Evolutionary conservation across 2,888 invertebrate genomes (phyloP), one percentile per base, ranked within the genome.

Genomic region (Heliconius hortense): DNA sequence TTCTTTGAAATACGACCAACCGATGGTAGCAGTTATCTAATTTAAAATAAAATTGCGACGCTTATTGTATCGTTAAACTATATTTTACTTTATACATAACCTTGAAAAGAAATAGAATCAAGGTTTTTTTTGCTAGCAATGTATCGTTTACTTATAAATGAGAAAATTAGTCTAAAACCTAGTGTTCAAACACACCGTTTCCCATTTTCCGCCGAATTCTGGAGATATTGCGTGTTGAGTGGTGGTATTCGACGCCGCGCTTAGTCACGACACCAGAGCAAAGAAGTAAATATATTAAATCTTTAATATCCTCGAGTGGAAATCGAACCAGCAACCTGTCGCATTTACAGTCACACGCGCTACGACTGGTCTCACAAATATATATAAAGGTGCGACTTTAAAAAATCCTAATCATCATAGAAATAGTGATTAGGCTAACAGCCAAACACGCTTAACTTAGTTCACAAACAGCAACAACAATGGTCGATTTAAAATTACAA

Each of bases 401-500:
- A 28, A 5, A 59, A 56, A 64, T 69, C 69, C 53, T 56, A 28
- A 64, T 26, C n/a, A n/a, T 8, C 5, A 71, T 39, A 62, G 7
- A 43, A 60, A 21, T 43, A 43, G 66, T 59, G 69, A 73, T 70
- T 64, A 75, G 64, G 64, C 39, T 71, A 75, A 71, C 59, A 35
- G 43, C 63, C n/a, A 35, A 39, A 43, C 68, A 60, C 60, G 74
- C 63, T 64, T 76, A 73, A 48, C 73, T 74, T 73, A 77, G 73
- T 72, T 68, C 72, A 78, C 75, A 75, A 75, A 74, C 75, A 64
- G 21, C 35, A 39, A 76, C 67, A 69, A 78, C 76, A 79, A 74
- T 68, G 71, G 62, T 53, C 15, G 72, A 79, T 77, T 77, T 77
- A 78, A 73, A 78, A 78, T 71, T 76, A 78, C 72, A 79, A 79